Conservation (phyloP, 1,140 invertebrate species). For the Drosophila kikkawai region DNA sequence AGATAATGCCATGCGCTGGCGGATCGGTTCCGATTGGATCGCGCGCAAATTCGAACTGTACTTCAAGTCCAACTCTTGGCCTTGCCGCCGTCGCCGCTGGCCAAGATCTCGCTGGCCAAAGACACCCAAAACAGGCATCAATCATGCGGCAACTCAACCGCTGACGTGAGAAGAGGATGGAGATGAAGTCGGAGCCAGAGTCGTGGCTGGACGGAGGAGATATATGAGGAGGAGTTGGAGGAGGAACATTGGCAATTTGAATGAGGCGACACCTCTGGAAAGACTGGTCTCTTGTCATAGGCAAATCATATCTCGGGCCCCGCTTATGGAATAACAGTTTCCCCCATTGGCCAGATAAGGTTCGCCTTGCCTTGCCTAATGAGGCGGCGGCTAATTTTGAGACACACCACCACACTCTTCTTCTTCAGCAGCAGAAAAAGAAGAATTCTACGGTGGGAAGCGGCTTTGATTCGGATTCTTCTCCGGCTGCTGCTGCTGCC, state of each 20-base stretch:
- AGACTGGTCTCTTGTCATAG: constrained; percentile 66
- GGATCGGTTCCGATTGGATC: constrained; percentile 55
- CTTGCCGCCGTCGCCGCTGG: constrained; percentile 33
- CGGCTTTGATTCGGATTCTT: constrained; percentile 38
- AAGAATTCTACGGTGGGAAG: constrained; percentile 52
- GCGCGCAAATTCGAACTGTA: constrained; percentile 43
- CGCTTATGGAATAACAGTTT: constrained; percentile 33
- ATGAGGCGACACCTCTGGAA: constrained; percentile 53
- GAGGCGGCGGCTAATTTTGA: constrained; percentile 72
- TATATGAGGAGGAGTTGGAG: neutral
- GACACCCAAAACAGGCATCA: constrained; percentile 83
- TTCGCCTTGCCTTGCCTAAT: constrained; percentile 60
- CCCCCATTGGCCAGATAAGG: constrained; percentile 59
- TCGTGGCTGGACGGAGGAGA: neutral
- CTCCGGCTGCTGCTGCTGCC: constrained; percentile 19
- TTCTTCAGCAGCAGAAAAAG: neutral
- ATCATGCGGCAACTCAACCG: constrained; percentile 78
- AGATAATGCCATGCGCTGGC: constrained; percentile 57
- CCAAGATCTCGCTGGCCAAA: constrained; percentile 24
- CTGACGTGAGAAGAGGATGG: constrained; percentile 44
- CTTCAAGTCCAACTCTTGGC: constrained; percentile 47
- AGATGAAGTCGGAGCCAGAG: neutral
- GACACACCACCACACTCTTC: constrained; percentile 16
- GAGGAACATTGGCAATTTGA: constrained; percentile 35
- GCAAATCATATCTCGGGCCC: constrained; percentile 69